Evolutionary conservation across 2,888 invertebrate genomes (phyloP).

Genomic region (Phania funesta): DNA sequence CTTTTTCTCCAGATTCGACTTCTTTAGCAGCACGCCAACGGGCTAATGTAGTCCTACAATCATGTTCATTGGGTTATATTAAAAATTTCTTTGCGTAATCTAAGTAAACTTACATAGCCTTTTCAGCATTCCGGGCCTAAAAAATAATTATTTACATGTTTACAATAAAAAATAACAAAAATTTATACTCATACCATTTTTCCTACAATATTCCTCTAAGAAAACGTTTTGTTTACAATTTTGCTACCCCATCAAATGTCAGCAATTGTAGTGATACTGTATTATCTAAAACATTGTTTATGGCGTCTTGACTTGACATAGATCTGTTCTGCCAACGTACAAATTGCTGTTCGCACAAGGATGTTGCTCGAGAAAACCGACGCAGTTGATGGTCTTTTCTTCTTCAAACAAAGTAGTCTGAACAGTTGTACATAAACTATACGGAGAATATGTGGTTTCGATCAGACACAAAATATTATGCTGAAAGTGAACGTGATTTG

Average conservation of each 20-base stretch:
- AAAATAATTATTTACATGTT: background rate
- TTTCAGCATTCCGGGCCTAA: conserved; percentile 98
- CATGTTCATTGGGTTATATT: background rate
- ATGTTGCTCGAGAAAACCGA: too few species aligned
- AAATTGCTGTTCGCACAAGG: too few species aligned
- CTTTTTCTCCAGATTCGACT: conserved; percentile 92
- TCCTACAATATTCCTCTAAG: background rate
- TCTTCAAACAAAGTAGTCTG: too few species aligned
- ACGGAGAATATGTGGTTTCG: too few species aligned
- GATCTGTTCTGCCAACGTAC: too few species aligned
- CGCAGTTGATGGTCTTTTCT: too few species aligned
- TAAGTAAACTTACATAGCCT: conserved; percentile 91
- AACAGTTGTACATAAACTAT: too few species aligned
- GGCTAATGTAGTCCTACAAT: conserved; percentile 92
- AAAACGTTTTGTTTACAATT: conserved; percentile 57
- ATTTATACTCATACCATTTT: conserved; percentile 60
- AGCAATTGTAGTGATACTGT: too few species aligned
- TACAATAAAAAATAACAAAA: background rate
- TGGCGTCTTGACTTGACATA: too few species aligned
- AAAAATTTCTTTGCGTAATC: background rate
- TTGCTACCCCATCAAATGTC: background rate
- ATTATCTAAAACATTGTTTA: too few species aligned
- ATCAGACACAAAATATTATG: too few species aligned
- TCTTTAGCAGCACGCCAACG: conserved; percentile 98
- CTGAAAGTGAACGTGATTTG: too few species aligned